phyloP scores from a whole-genome alignment of 2,797 vertebrate species.

The Onychomys arenicola region DNA sequence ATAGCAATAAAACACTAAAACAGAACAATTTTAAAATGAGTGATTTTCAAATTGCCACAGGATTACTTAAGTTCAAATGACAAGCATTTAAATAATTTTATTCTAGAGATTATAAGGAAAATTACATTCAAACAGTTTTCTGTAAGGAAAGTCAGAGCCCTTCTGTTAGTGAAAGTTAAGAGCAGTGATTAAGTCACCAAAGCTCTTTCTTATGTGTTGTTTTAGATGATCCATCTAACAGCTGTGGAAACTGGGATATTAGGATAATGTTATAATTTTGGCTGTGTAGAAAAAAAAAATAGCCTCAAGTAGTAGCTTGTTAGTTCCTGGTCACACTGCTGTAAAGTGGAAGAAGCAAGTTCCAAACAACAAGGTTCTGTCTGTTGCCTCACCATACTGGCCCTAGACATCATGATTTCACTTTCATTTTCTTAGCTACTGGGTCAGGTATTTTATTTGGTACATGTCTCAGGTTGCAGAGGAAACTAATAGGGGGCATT shows the following conservation, averaged over 20 bases:
- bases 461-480: slow-evolving; percentile 30
- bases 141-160: slow-evolving; percentile 6
- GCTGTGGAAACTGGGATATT: not conserved
- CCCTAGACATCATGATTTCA: not conserved
- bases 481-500: slow-evolving; percentile 8
- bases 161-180: not conserved
- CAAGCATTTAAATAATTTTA: slow-evolving; percentile 1
- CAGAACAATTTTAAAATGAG: not conserved
- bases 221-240: not conserved
- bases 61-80: not conserved
- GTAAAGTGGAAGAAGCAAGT: not conserved
- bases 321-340: not conserved
- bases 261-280: not conserved
- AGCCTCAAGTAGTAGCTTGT: not conserved
- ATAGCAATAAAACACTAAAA: not conserved
- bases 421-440: not conserved
- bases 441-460: slow-evolving; percentile 12
- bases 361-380: not conserved
- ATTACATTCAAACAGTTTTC: slow-evolving; percentile 37
- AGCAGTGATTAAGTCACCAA: not conserved
- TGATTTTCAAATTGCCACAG: not conserved
- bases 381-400: not conserved
- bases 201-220: not conserved
- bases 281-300: not conserved
- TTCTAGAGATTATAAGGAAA: not conserved